A percentile compares a stretch with the other conserved stretches of the same genome.
These are phyloP conservation scores for Triplophysa rosa DNA, from an alignment of 2,113 vertebrate genomes.

Conservation along the genomic window DNA sequence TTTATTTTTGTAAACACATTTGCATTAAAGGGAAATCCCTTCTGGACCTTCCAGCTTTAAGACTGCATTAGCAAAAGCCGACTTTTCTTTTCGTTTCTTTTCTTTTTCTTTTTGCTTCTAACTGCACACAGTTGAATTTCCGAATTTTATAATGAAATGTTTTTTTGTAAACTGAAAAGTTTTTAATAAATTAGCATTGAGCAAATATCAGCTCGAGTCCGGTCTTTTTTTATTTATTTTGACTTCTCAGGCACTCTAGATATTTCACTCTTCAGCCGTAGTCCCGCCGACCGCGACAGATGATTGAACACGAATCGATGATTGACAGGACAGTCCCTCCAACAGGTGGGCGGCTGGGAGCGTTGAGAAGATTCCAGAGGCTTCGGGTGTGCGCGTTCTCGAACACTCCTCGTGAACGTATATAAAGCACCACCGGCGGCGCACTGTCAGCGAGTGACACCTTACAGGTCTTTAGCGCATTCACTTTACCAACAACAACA, in stretches of 20 bases:
- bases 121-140: conserved; percentile 35
- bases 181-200: conserved; percentile 52
- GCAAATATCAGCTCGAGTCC: not conserved
- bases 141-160: conserved; percentile 63
- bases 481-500: not conserved
- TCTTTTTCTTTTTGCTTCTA: not conserved
- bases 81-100: not conserved
- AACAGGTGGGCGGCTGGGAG: not conserved
- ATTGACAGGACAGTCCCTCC: conserved; percentile 54
- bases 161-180: conserved; percentile 60
- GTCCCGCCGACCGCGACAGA: conserved; percentile 20
- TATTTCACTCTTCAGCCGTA: not conserved
- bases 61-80: not conserved
- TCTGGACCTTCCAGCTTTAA: not conserved
- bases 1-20: conserved; percentile 21
- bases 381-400: conserved; percentile 69
- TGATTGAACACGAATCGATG: not conserved
- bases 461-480: not conserved
- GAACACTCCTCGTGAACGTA: conserved; percentile 55
- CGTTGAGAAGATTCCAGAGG: conserved; percentile 67
- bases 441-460: not conserved
- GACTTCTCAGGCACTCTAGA: too few species aligned
- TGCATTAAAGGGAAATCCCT: conserved; percentile 24
- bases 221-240: not conserved
- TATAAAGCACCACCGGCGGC: conserved; percentile 46